Conservation (phyloP, 2,797 vertebrate species). For the Peromyscus eremicus region DNA sequence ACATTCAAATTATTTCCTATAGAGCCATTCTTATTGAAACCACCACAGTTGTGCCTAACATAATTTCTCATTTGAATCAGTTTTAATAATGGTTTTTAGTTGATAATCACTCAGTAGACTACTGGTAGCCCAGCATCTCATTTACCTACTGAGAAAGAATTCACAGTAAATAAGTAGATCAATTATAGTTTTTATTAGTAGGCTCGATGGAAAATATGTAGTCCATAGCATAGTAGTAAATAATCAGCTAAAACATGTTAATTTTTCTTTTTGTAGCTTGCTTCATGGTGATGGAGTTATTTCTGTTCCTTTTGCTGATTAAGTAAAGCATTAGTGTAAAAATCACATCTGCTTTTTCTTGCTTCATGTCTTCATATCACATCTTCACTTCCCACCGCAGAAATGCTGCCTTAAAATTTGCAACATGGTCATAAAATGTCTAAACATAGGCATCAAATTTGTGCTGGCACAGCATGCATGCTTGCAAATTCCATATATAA, state of each 20-base stretch:
- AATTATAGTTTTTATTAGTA: background rate
- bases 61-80: background rate
- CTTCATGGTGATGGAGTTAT: background rate
- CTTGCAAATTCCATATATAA: slow-evolving; percentile 55
- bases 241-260: background rate
- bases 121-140: background rate
- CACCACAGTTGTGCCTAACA: background rate
- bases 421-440: slow-evolving; percentile 12
- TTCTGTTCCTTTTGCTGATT: background rate
- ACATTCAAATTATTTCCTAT: background rate
- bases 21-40: background rate
- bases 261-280: slow-evolving; percentile 4
- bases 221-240: background rate
- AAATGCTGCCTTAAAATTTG: slow-evolving; percentile 50
- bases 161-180: background rate
- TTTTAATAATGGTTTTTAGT: background rate
- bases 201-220: background rate
- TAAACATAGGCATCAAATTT: slow-evolving; percentile 68
- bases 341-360: background rate
- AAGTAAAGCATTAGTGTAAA: slow-evolving; percentile 10
- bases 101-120: background rate
- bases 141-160: background rate
- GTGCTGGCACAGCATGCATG: slow-evolving; percentile 41
- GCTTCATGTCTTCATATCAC: background rate
- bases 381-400: slow-evolving; percentile 36